phyloP scores from a whole-genome alignment of 2,113 vertebrate species.

The Hemichromis elongatus region DNA sequence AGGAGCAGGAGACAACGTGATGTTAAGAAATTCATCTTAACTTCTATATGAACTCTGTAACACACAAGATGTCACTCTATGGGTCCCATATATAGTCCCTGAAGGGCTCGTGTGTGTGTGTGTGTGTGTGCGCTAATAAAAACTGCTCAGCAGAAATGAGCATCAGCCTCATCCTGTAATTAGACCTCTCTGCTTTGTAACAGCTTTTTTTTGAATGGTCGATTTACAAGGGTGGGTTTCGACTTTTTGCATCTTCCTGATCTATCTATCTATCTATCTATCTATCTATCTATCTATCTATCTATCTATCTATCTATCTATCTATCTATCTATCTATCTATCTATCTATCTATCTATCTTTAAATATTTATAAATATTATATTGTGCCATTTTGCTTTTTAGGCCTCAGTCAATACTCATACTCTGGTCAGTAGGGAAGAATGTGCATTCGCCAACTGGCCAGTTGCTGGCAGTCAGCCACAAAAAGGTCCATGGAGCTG shows the following conservation, averaged over 20 bases:
- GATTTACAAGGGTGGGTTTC: not conserved
- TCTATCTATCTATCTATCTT: not conserved
- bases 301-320: too few relatives aligned
- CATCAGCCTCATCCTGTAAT: slow-evolving; percentile 11
- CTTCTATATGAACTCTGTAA: not conserved
- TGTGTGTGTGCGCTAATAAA: not conserved
- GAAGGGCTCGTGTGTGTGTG: not conserved
- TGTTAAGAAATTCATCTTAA: slow-evolving; percentile 31
- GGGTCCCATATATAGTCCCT: not conserved
- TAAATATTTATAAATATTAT: too few relatives aligned
- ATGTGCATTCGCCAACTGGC: too few relatives aligned
- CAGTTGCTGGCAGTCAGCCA: too few relatives aligned
- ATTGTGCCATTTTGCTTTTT: too few relatives aligned
- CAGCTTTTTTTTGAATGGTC: not conserved
- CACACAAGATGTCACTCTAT: not conserved
- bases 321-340: too few relatives aligned
- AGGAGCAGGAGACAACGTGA: slow-evolving; percentile 7
- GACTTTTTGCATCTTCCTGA: not conserved
- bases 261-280: not conserved
- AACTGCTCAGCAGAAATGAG: slow-evolving; percentile 32
- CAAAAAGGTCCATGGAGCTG: too few relatives aligned
- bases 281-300: not conserved
- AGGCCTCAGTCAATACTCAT: too few relatives aligned
- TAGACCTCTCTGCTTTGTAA: slow-evolving; percentile 17
- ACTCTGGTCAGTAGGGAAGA: too few relatives aligned